A percentile compares a stretch with the other conserved stretches of the same genome.
Conservation (phyloP, 1,140 invertebrate genomes). For the Nomia melanderi region DNA sequence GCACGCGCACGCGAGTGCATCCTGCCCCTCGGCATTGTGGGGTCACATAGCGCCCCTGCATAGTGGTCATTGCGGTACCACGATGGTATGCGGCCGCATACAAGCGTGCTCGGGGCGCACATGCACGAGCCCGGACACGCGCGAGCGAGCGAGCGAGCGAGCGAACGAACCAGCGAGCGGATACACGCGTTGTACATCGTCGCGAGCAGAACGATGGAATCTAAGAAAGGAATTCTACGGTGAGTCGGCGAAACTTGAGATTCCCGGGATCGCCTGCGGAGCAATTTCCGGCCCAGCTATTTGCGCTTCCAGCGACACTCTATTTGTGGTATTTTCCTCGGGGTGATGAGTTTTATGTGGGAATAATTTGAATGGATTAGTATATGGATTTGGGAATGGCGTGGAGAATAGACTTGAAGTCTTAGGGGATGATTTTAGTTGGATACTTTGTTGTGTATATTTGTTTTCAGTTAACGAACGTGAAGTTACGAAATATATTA, state of each 20-base stretch:
- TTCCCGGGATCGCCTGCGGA: background rate
- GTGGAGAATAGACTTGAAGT: no score
- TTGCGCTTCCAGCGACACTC: background rate
- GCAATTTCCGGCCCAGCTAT: background rate
- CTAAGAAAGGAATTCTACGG: conserved; percentile 41
- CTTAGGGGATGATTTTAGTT: no score
- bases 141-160: background rate
- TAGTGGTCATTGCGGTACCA: conserved; percentile 72
- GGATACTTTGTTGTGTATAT: no score
- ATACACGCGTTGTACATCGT: no score
- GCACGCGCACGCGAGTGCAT: conserved; percentile 63
- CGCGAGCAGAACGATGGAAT: conserved; percentile 13
- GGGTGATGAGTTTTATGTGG: no score
- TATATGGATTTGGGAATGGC: no score
- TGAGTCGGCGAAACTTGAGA: conserved; percentile 5
- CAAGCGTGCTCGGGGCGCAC: conserved; percentile 16
- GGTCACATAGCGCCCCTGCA: conserved; percentile 70
- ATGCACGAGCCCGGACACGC: background rate
- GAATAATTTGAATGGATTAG: no score
- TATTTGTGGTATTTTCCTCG: background rate
- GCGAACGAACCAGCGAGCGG: background rate
- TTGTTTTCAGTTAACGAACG: no score
- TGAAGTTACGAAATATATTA: no score
- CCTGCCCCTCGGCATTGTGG: conserved; percentile 54
- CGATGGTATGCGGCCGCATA: conserved; percentile 66